A percentile compares a stretch with the other conserved stretches of the same genome.
Conservation (phyloP, 2,113 vertebrate species). For the Benitochromis conjunctus region DNA sequence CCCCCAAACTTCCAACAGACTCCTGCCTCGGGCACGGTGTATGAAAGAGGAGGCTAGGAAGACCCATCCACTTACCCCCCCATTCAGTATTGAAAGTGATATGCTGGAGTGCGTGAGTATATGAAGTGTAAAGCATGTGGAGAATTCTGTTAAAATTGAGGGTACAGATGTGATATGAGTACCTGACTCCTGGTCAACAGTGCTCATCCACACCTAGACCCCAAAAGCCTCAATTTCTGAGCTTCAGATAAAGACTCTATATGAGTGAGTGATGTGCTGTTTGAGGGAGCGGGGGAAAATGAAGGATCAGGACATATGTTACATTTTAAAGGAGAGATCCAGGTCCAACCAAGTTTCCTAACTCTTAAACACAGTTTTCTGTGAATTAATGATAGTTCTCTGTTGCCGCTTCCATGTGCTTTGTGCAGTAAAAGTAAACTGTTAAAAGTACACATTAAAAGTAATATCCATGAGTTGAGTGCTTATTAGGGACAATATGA, state of each 20-base stretch:
- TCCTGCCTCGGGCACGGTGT: background rate
- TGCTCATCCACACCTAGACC: background rate
- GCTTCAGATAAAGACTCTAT: background rate
- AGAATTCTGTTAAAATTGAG: background rate
- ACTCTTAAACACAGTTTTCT: background rate
- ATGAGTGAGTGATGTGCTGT: background rate
- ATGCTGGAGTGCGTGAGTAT: background rate
- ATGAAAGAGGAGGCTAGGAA: background rate
- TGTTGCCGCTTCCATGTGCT: background rate
- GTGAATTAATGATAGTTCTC: background rate
- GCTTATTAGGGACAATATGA: background rate
- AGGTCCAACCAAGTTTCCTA: background rate
- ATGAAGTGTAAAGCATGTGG: background rate
- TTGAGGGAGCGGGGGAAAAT: background rate
- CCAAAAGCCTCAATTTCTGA: background rate
- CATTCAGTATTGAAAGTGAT: background rate
- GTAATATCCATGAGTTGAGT: background rate
- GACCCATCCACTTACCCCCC: background rate
- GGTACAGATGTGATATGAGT: background rate
- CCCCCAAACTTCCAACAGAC: background rate
- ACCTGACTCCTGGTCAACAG: background rate
- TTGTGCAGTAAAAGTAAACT: background rate
- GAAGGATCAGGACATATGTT: background rate
- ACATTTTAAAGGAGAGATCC: background rate
- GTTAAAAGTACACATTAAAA: background rate